Percentiles rank a stretch among this genome's conserved stretches.
Evolutionary conservation across 2,888 invertebrate genomes (phyloP).

Genomic region (Empis livida): DNA sequence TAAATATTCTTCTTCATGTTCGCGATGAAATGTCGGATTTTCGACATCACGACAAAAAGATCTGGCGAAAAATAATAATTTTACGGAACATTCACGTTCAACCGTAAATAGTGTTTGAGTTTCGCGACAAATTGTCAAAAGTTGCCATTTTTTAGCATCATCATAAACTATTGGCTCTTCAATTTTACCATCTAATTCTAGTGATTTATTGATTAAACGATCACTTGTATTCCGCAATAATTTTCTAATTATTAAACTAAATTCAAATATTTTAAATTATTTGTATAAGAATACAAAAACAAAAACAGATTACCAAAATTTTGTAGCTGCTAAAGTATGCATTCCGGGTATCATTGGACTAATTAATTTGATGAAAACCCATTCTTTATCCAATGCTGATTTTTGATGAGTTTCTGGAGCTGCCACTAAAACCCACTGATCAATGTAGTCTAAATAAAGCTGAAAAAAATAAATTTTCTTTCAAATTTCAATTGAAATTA

Average conservation of each 20-base stretch:
- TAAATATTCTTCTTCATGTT: slow-evolving; percentile 32
- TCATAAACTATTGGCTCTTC: slow-evolving; percentile 20
- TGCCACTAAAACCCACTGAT: slow-evolving; percentile 58
- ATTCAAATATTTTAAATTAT: not conserved
- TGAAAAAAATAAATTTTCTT: slow-evolving; percentile 25
- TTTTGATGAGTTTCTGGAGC: slow-evolving; percentile 43
- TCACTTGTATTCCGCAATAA: slow-evolving; percentile 38
- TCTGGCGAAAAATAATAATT: slow-evolving; percentile 70
- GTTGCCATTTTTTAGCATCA: slow-evolving; percentile 28
- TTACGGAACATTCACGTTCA: slow-evolving; percentile 65
- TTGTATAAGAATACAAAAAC: not conserved
- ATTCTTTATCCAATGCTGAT: slow-evolving; percentile 71
- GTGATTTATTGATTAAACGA: slow-evolving; percentile 36
- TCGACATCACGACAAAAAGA: slow-evolving; percentile 54
- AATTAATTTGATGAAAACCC: slow-evolving; percentile 70
- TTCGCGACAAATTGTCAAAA: slow-evolving; percentile 52
- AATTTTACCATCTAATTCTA: slow-evolving; percentile 33
- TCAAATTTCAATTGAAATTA: not conserved
- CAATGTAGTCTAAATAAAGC: slow-evolving; percentile 78
- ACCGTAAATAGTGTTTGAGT: slow-evolving; percentile 67
- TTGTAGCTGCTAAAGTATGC: slow-evolving; percentile 56
- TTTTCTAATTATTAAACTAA: slow-evolving; percentile 34
- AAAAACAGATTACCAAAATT: slow-evolving; percentile 56
- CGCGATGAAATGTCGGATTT: slow-evolving; percentile 38
- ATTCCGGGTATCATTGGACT: slow-evolving; percentile 66